Conservation (phyloP, 2,797 vertebrate genomes). For the Darevskia nairensis region DNA sequence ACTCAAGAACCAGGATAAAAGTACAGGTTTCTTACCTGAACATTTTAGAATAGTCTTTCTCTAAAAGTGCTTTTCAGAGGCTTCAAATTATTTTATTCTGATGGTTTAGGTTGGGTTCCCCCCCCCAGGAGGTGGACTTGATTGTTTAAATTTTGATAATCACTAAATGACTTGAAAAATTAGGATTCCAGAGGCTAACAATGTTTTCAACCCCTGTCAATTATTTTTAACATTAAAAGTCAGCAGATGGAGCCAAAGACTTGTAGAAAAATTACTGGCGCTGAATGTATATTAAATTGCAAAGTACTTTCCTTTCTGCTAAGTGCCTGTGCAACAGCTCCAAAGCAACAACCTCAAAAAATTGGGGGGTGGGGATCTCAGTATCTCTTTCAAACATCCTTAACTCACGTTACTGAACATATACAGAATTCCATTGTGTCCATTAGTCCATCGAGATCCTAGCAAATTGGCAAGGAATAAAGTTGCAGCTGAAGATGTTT, state of each 20-base stretch:
- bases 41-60: background rate
- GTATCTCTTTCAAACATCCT: conserved; percentile 2
- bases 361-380: background rate
- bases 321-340: conserved; percentile 47
- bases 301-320: conserved; percentile 45
- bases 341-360: background rate
- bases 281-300: conserved; percentile 56
- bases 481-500: conserved; percentile 26
- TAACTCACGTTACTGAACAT: conserved; percentile 11
- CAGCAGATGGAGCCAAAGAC: conserved; percentile 86
- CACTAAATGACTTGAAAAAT: background rate
- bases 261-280: conserved; percentile 71
- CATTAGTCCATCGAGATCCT: background rate
- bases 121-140: background rate
- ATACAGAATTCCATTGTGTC: background rate
- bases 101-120: background rate
- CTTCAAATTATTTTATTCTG: conserved; percentile 25
- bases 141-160: conserved; percentile 29
- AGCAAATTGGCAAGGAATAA: background rate
- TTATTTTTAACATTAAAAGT: conserved; percentile 76
- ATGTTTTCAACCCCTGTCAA: background rate
- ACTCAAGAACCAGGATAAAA: background rate
- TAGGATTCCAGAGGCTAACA: conserved; percentile 9
- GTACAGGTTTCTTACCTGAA: background rate
- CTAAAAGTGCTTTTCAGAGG: background rate